phyloP scores from a whole-genome alignment of 1,140 invertebrate genomes.

The Carcinoscorpius rotundicauda region DNA sequence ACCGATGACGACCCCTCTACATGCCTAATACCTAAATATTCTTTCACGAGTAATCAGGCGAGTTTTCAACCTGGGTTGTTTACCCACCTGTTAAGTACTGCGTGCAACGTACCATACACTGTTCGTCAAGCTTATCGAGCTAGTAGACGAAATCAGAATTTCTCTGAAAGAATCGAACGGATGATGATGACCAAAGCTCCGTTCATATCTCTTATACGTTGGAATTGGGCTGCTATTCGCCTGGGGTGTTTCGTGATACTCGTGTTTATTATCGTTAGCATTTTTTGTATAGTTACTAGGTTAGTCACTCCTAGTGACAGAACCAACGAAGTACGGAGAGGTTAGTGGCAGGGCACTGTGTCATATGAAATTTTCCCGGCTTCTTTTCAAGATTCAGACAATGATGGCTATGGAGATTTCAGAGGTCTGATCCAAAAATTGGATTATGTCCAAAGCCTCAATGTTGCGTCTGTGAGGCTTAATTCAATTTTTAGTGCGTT shows the following conservation, averaged over 20 bases:
- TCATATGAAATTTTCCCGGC: constrained; percentile 73
- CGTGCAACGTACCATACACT: too few species aligned
- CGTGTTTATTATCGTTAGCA: background rate
- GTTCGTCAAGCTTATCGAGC: too few species aligned
- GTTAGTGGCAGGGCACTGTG: constrained; percentile 63
- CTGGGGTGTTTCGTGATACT: constrained; percentile 5
- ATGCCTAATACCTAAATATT: too few species aligned
- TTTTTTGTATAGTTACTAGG: constrained; percentile 1
- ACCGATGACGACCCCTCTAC: too few species aligned
- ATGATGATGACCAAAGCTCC: too few species aligned
- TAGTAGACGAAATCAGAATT: too few species aligned
- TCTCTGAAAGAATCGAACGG: too few species aligned
- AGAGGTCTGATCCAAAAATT: constrained; percentile 30
- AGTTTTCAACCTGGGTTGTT: too few species aligned
- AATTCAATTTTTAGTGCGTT: constrained; percentile 57
- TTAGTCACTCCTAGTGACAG: background rate
- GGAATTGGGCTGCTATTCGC: constrained; percentile 7
- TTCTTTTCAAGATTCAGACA: constrained; percentile 60
- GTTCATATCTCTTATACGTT: too few species aligned
- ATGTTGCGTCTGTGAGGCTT: constrained; percentile 49
- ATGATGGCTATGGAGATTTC: constrained; percentile 24
- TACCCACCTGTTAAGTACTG: too few species aligned
- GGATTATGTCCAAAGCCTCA: constrained; percentile 48
- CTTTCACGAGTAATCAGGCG: too few species aligned
- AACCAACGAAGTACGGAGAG: background rate